phyloP scores from a whole-genome alignment of 2,888 invertebrate genomes.

The Diabrotica balteata region DNA sequence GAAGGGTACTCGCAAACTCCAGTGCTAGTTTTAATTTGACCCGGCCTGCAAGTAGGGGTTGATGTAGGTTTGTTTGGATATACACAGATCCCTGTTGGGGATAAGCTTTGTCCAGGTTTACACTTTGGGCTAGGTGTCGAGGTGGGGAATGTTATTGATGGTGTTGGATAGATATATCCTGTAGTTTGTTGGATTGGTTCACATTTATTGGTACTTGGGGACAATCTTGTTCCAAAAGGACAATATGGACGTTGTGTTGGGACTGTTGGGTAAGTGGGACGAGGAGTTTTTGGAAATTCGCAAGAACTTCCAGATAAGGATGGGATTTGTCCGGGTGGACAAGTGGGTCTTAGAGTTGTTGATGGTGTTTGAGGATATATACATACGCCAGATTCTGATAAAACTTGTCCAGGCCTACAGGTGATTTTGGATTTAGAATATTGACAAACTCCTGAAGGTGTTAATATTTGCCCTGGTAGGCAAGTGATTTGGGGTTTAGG shows the following conservation, averaged over 20 bases:
- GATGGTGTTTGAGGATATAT: too few relatives aligned
- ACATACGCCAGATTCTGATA: too few relatives aligned
- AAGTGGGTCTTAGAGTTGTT: too few relatives aligned
- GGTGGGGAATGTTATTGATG: neutral
- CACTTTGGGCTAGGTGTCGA: slow-evolving; percentile 13
- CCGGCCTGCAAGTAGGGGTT: slow-evolving; percentile 47
- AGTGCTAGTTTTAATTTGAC: slow-evolving; percentile 27
- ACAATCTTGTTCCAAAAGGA: slow-evolving; percentile 30
- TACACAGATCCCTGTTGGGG: slow-evolving; percentile 29
- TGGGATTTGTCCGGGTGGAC: slow-evolving; percentile 8
- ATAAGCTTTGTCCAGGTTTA: slow-evolving; percentile 38
- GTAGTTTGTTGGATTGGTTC: slow-evolving; percentile 13
- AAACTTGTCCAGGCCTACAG: too few relatives aligned
- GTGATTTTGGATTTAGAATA: too few relatives aligned
- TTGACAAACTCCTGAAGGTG: too few relatives aligned
- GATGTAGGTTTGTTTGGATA: slow-evolving; percentile 31
- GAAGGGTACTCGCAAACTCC: slow-evolving; percentile 36
- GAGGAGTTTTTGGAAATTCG: slow-evolving; percentile 1
- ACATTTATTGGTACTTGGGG: slow-evolving; percentile 15
- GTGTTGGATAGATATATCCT: neutral
- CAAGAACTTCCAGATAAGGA: neutral
- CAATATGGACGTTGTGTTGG: slow-evolving; percentile 1
- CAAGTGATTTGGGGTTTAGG: too few relatives aligned
- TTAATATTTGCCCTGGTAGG: too few relatives aligned
- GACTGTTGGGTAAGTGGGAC: neutral